Evolutionary conservation across 2,888 invertebrate genomes (phyloP).

Genomic region (Lydus trimaculatus): DNA sequence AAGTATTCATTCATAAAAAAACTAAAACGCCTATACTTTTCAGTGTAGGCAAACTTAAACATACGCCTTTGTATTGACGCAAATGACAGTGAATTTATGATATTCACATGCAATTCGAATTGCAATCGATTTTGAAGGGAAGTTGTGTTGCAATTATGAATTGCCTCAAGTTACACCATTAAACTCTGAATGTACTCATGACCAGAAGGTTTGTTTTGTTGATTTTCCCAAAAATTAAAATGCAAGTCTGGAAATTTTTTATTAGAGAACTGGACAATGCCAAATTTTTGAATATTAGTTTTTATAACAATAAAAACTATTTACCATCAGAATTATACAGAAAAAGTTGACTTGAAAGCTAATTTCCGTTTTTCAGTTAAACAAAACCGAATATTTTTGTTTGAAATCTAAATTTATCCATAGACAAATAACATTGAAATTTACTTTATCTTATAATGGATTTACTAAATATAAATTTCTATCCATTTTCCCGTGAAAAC

Average conservation of each 20-base stretch:
- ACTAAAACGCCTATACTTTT: neutral
- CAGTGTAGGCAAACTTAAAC: neutral
- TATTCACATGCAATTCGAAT: conserved; percentile 3
- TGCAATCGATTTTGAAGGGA: neutral
- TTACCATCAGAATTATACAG: neutral
- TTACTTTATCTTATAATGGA: neutral
- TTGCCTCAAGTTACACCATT: too few species aligned
- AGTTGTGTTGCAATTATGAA: too few species aligned
- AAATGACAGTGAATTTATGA: neutral
- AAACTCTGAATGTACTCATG: too few species aligned
- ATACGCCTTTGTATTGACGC: neutral
- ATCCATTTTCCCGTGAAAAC: neutral
- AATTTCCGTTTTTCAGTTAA: neutral
- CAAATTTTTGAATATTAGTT: neutral
- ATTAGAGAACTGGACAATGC: too few species aligned
- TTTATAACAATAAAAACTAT: neutral
- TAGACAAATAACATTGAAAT: conserved; percentile 1
- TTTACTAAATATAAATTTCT: neutral
- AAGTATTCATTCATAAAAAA: conserved; percentile 3
- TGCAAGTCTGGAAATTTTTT: too few species aligned
- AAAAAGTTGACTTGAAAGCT: neutral
- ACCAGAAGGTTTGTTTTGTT: too few species aligned
- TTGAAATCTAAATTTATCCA: neutral
- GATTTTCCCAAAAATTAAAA: too few species aligned
- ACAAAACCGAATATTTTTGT: neutral